Evolutionary conservation across 2,797 vertebrate species (phyloP).

Genomic region (Anas bahamensis): DNA sequence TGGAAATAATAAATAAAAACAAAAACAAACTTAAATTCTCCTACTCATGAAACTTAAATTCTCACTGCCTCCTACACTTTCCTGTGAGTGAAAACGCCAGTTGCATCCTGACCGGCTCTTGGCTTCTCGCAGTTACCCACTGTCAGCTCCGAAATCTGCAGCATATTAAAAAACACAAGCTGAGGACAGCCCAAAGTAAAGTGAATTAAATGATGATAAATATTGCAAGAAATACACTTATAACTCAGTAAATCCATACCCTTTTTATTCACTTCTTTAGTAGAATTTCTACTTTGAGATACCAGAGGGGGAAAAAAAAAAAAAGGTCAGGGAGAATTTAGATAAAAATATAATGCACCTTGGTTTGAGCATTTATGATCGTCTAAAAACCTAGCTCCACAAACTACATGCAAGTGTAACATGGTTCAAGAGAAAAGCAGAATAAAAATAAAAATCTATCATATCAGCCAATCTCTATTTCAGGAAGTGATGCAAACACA

Average conservation of each 20-base stretch:
- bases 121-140: not conserved
- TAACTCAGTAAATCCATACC: not conserved
- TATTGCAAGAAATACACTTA: not conserved
- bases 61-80: slow-evolving; percentile 62
- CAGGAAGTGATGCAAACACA: slow-evolving; percentile 53
- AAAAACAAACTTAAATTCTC: not conserved
- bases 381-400: not conserved
- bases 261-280: not conserved
- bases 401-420: not conserved
- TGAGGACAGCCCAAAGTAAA: slow-evolving; percentile 11
- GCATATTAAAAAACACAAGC: not conserved
- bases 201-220: slow-evolving; percentile 6
- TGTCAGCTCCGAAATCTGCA: slow-evolving; percentile 29
- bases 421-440: not conserved
- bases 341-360: not conserved
- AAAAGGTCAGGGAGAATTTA: not conserved
- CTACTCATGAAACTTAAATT: not conserved
- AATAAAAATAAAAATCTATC: slow-evolving; percentile 21
- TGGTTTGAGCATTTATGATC: not conserved
- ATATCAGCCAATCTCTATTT: slow-evolving; percentile 17
- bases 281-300: not conserved
- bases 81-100: slow-evolving; percentile 31
- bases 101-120: not conserved
- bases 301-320: not conserved
- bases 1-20: not conserved